A percentile compares a stretch with the other conserved stretches of the same genome.
Evolutionary conservation across 2,113 vertebrate species (phyloP).

Genomic region (Piaya cayana): DNA sequence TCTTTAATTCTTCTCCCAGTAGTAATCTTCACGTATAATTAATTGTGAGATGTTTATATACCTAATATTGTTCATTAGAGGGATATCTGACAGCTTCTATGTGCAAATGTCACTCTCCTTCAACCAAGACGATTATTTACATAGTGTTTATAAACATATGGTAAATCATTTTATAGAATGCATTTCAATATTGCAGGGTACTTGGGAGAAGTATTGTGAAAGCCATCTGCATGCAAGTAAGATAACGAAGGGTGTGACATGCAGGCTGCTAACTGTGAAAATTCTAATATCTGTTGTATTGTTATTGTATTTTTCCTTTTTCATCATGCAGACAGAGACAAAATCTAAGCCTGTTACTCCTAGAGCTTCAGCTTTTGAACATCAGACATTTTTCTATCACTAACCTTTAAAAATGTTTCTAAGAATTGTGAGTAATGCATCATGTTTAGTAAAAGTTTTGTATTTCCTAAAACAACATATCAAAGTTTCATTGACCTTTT

Average conservation of each 20-base stretch:
- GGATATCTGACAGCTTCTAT: neutral
- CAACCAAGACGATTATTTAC: neutral
- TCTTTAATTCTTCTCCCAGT: neutral
- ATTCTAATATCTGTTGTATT: neutral
- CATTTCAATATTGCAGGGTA: neutral
- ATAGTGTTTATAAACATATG: conserved; percentile 32
- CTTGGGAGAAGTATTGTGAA: conserved; percentile 13
- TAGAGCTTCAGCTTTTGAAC: neutral
- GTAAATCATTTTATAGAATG: neutral
- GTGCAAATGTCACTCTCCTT: neutral
- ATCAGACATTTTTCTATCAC: neutral
- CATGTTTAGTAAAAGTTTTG: neutral
- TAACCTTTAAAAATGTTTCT: neutral
- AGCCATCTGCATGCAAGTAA: conserved; percentile 9
- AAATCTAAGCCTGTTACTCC: neutral
- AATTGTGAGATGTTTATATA: neutral
- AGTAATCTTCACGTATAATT: neutral
- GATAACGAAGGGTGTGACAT: conserved; percentile 12
- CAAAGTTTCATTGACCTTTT: neutral
- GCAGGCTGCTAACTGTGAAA: conserved; percentile 10
- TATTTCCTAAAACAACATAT: neutral
- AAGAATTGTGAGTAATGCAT: neutral
- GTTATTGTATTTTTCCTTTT: neutral
- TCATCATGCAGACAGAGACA: neutral
- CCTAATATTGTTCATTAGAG: neutral